phyloP scores from a whole-genome alignment of 1,140 invertebrate species.

The Lepidurus packardi region DNA sequence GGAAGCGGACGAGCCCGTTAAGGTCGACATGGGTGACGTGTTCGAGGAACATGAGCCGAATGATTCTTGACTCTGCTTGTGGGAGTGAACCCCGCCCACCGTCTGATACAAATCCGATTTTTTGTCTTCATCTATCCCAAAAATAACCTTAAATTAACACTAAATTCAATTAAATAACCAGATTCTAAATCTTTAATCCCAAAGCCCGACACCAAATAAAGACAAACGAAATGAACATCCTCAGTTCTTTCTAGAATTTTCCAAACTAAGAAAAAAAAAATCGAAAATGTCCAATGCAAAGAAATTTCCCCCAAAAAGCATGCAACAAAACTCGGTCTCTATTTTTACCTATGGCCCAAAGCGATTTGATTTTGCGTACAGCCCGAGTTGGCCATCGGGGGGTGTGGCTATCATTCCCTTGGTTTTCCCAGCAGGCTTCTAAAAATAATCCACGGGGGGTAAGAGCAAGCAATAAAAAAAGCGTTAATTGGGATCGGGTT shows the following conservation, averaged over 20 bases:
- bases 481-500: constrained; percentile 2
- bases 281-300: no score
- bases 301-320: no score
- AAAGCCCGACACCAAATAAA: no score
- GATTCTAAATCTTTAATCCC: no score
- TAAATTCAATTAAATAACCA: not conserved
- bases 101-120: not conserved
- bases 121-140: not conserved
- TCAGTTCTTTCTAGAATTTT: no score
- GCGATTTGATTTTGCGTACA: constrained; percentile 75
- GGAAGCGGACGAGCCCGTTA: constrained; percentile 62
- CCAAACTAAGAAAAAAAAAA: no score
- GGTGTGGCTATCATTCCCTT: constrained; percentile 20
- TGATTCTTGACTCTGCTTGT: constrained; percentile 48
- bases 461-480: constrained; percentile 26
- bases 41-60: constrained; percentile 65
- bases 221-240: no score
- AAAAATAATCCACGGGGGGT: constrained; percentile 15
- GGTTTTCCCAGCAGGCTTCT: constrained; percentile 11
- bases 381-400: constrained; percentile 66
- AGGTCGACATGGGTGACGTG: constrained; percentile 78
- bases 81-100: not conserved
- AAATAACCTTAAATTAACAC: not conserved
- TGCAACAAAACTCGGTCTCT: no score
- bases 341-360: constrained; percentile 65